Base-by-base conservation (phyloP, 1,140 invertebrate genomes). In the Goniozus legneri region DNA sequence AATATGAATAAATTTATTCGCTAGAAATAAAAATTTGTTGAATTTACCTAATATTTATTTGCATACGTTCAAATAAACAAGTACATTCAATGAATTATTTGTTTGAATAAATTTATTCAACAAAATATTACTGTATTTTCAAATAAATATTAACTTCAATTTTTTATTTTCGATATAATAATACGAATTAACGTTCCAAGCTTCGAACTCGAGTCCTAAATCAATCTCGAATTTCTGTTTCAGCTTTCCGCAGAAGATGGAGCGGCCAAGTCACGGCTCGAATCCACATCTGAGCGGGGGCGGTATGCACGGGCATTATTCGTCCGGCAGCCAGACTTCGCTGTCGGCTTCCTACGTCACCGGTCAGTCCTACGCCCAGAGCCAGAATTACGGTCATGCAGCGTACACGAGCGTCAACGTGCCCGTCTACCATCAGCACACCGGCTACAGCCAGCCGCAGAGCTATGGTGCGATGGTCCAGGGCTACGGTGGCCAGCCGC, bases 221-320 rank as follows among this genome's bases (percentile, higher is more conserved):
- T n/a, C n/a, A n/a, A n/a, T n/a, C n/a, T n/a, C n/a, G n/a, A n/a
- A 27, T 42, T 32, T 50, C 37, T 38, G 22, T 71, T 65, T 18
- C 69, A 81, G 80, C 66, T 80, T 81, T 57, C 78, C 80, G 46
- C 75, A 77, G 39, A 81, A 81, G 69, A 77, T 80, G 68, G 80
- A 82, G 41, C 68, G 79, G 36, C 74, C 77, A 12, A 54, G 58
- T 51, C 69, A 71, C 47, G 58, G 54, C 16, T 44, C 62, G 22
- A 63, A 50, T 43, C 54, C 65, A 18, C 71, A 72, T 40, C 55
- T 63, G 8, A 54, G 49, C 21, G 24, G 4, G 24, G 24, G 24
- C 24, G 4, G 65, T 27, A 62, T 67, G 37, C 71, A 72, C 54
- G 64, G 67, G 6, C 61, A 65, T n/a, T 73, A 73, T 40, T 63